Conservation (phyloP, 1,140 invertebrate species). For the Cydia splendana region DNA sequence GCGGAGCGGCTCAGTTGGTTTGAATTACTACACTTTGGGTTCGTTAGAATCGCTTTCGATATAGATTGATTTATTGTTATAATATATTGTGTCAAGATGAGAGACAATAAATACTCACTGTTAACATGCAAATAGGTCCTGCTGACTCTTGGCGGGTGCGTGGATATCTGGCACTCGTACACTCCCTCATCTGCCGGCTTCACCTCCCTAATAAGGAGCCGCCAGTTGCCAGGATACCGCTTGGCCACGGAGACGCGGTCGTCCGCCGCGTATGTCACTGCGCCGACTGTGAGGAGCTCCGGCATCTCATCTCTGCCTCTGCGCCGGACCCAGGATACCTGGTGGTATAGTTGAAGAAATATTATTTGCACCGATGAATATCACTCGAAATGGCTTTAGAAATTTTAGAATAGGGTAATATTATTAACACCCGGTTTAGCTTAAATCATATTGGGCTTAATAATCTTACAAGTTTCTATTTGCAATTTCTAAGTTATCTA, state of each 20-base stretch:
- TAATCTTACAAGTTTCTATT: too few species aligned
- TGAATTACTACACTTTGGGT: too few species aligned
- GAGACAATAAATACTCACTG: conserved; percentile 78
- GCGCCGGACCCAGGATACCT: conserved; percentile 87
- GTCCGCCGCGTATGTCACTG: conserved; percentile 87
- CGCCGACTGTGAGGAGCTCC: conserved; percentile 85
- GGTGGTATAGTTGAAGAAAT: not conserved
- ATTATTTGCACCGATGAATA: too few species aligned
- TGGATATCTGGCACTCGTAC: conserved; percentile 89
- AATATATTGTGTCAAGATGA: too few species aligned
- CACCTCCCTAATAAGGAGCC: conserved; percentile 84
- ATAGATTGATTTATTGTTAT: too few species aligned
- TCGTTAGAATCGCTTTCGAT: too few species aligned
- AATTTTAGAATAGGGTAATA: too few species aligned
- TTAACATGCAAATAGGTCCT: conserved; percentile 86
- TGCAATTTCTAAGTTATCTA: too few species aligned
- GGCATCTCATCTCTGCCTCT: conserved; percentile 83
- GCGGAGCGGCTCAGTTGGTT: too few species aligned
- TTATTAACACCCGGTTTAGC: too few species aligned
- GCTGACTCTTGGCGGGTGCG: conserved; percentile 87
- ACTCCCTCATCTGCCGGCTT: conserved; percentile 86
- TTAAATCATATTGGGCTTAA: too few species aligned
- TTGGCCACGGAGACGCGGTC: conserved; percentile 86
- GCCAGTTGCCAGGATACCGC: conserved; percentile 89
- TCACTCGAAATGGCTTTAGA: too few species aligned